Percentiles rank a stretch among this genome's conserved stretches.
These are phyloP conservation scores for Platysteira castanea DNA, from an alignment of 2,113 vertebrate genomes.

Conservation along the genomic window DNA sequence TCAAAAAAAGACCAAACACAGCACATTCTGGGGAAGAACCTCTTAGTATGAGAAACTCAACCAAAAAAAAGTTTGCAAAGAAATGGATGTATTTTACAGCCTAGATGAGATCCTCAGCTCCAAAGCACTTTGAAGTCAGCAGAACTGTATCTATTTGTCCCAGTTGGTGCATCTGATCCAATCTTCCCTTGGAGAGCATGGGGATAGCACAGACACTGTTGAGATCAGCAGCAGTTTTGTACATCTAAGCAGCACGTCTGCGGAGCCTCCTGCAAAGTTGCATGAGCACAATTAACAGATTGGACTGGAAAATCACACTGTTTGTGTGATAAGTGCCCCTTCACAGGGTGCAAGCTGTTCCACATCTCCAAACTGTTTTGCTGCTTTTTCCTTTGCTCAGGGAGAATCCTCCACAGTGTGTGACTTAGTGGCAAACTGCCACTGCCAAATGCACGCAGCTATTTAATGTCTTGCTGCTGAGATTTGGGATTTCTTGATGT, in stretches of 20 bases:
- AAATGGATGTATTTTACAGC: neutral
- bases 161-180: neutral
- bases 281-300: conserved; percentile 33
- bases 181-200: neutral
- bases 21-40: neutral
- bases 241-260: neutral
- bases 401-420: conserved; percentile 28
- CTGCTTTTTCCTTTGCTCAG: conserved; percentile 2
- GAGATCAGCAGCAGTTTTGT: conserved; percentile 1
- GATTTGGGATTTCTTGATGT: conserved; percentile 43
- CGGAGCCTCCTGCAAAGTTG: neutral
- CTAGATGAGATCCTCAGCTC: neutral
- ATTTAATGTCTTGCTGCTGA: conserved; percentile 45
- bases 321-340: conserved; percentile 41
- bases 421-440: neutral
- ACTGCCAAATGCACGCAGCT: conserved; percentile 13
- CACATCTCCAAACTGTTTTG: neutral
- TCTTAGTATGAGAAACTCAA: neutral
- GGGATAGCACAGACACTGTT: neutral
- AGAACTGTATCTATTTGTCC: conserved; percentile 30
- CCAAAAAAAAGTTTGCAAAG: neutral
- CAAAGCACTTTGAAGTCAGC: conserved; percentile 18
- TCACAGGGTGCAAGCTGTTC: neutral
- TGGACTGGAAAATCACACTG: conserved; percentile 32
- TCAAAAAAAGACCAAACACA: neutral